A percentile compares a stretch with the other conserved stretches of the same genome.
phyloP scores from a whole-genome alignment of 1,140 invertebrate species.

The Euwallacea fornicatus region DNA sequence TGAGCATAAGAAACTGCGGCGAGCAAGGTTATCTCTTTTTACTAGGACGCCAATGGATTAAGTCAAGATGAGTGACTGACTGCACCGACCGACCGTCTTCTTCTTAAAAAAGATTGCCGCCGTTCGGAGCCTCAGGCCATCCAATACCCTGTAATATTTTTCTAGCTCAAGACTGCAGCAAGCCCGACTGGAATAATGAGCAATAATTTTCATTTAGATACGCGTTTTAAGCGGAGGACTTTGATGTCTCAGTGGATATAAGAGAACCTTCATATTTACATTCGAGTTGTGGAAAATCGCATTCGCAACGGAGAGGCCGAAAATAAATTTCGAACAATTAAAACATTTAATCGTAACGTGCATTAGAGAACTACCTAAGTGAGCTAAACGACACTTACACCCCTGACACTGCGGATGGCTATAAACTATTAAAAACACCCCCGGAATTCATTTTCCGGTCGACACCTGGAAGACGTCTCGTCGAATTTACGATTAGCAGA shows the following conservation, averaged over 20 bases:
- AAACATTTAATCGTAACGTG: too few relatives aligned
- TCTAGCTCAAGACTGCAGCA: constrained; percentile 15
- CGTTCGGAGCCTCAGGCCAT: constrained; percentile 16
- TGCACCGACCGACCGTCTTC: constrained; percentile 11
- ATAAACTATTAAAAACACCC: too few relatives aligned
- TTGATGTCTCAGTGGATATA: not conserved
- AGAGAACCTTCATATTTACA: not conserved
- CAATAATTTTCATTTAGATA: constrained; percentile 10
- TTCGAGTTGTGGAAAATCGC: not conserved
- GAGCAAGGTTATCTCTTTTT: constrained; percentile 1
- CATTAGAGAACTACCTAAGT: too few relatives aligned
- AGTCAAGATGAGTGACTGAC: constrained; percentile 18
- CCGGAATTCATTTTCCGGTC: too few relatives aligned
- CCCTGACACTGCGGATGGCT: too few relatives aligned
- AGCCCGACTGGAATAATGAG: not conserved
- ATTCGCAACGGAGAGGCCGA: not conserved
- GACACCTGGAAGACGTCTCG: too few relatives aligned
- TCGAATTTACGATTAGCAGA: not conserved
- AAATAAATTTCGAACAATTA: too few relatives aligned
- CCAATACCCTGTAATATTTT: constrained; percentile 18
- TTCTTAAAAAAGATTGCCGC: constrained; percentile 27
- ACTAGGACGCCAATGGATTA: constrained; percentile 28
- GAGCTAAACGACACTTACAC: too few relatives aligned
- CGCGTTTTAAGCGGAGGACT: constrained; percentile 2
- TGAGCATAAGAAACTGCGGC: too few relatives aligned